Evolutionary conservation across 2,113 vertebrate genomes (phyloP).

Genomic region (Sapayoa aenigma): DNA sequence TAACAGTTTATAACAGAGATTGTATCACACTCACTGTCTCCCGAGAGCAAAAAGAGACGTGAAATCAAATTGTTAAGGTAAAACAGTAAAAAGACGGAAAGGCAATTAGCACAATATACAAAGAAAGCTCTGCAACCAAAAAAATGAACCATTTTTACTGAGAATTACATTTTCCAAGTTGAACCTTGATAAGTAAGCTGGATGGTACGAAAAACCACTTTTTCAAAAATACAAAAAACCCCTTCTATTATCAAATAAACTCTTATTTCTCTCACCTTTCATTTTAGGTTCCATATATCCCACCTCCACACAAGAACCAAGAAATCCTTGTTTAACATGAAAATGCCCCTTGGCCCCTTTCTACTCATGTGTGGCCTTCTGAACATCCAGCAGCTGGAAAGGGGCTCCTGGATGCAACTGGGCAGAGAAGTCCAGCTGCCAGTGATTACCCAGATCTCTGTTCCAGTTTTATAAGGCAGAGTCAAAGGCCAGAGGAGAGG

Average conservation of each 20-base stretch:
- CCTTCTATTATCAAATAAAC: background rate
- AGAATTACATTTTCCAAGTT: background rate
- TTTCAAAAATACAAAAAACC: background rate
- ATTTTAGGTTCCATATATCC: background rate
- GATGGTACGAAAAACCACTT: background rate
- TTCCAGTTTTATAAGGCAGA: background rate
- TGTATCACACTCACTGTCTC: background rate
- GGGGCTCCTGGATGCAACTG: background rate
- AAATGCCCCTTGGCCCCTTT: background rate
- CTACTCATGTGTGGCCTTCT: background rate
- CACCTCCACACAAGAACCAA: background rate
- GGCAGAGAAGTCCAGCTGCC: background rate
- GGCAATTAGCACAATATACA: background rate
- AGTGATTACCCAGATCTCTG: background rate
- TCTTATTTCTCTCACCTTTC: background rate
- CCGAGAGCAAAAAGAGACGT: background rate
- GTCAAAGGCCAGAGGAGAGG: background rate
- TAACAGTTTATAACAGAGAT: background rate
- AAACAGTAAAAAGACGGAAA: background rate
- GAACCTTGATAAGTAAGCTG: background rate
- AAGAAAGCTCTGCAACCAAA: background rate
- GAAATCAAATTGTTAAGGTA: background rate
- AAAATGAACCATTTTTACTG: background rate
- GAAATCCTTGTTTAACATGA: background rate
- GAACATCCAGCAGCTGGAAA: background rate